Evolutionary conservation across 2,888 invertebrate species (phyloP).

Genomic region (Papilio protenor): DNA sequence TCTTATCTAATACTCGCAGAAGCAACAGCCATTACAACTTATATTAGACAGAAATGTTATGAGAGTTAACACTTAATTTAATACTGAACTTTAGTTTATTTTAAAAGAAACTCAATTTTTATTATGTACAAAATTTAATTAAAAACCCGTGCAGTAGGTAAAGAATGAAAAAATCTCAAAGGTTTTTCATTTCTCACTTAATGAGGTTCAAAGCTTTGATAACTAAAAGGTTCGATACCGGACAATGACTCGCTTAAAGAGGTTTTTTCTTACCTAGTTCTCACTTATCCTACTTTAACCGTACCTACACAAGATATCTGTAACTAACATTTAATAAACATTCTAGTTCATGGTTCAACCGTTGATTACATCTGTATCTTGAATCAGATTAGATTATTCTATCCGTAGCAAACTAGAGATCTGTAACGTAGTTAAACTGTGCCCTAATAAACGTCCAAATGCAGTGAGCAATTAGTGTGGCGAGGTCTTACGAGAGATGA

Average conservation of each 20-base stretch:
- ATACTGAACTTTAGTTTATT: not conserved
- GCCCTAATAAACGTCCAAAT: constrained; percentile 34
- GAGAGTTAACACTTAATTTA: not conserved
- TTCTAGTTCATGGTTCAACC: not conserved
- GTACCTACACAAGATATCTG: not conserved
- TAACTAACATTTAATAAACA: not conserved
- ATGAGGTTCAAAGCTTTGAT: too few relatives aligned
- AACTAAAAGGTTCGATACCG: too few relatives aligned
- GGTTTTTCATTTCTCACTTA: too few relatives aligned
- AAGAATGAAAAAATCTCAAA: too few relatives aligned
- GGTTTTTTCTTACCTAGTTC: too few relatives aligned
- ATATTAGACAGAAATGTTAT: not conserved
- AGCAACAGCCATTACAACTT: not conserved
- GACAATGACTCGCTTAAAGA: too few relatives aligned
- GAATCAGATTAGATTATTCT: constrained; percentile 2
- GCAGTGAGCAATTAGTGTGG: constrained; percentile 34
- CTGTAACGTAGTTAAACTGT: constrained; percentile 23
- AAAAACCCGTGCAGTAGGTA: too few relatives aligned
- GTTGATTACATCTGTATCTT: not conserved
- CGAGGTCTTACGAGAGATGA: constrained; percentile 29
- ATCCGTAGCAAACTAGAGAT: constrained; percentile 1
- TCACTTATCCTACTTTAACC: too few relatives aligned
- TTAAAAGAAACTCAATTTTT: too few relatives aligned
- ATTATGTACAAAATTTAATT: too few relatives aligned
- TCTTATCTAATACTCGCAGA: constrained; percentile 9